Evolutionary conservation across 2,113 vertebrate genomes (phyloP).

Genomic region (Myodes glareolus): DNA sequence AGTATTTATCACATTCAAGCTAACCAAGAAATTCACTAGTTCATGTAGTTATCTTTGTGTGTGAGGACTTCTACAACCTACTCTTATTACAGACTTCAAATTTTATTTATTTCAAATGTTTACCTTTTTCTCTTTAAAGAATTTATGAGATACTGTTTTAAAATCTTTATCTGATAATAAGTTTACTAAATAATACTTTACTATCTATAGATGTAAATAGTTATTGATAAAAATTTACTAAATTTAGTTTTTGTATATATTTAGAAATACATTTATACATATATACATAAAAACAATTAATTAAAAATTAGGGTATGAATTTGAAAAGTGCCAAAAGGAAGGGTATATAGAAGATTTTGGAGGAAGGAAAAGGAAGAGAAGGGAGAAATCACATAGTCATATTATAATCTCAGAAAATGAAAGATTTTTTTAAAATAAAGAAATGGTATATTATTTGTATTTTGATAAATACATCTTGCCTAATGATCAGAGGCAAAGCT

Average conservation of each 20-base stretch:
- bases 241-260: neutral
- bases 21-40: neutral
- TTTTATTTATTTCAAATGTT: neutral
- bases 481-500: too few relatives aligned
- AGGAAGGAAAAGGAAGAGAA: neutral
- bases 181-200: neutral
- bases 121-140: neutral
- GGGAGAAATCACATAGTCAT: neutral
- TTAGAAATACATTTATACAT: neutral
- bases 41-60: neutral
- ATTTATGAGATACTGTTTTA: neutral
- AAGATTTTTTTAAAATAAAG: neutral
- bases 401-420: neutral
- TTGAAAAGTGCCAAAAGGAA: neutral
- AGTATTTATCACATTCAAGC: neutral
- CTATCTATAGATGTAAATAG: neutral
- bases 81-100: neutral
- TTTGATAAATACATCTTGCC: too few relatives aligned
- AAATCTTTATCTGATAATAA: neutral
- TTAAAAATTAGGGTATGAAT: neutral
- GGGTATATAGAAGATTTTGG: neutral
- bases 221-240: neutral
- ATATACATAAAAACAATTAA: neutral
- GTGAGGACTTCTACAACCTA: neutral
- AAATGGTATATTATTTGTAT: too few relatives aligned